Percentiles rank a stretch among this genome's conserved stretches.
These are phyloP conservation scores for Acanthurus tractus DNA, from an alignment of 2,797 vertebrate species.

Conservation along the genomic window DNA sequence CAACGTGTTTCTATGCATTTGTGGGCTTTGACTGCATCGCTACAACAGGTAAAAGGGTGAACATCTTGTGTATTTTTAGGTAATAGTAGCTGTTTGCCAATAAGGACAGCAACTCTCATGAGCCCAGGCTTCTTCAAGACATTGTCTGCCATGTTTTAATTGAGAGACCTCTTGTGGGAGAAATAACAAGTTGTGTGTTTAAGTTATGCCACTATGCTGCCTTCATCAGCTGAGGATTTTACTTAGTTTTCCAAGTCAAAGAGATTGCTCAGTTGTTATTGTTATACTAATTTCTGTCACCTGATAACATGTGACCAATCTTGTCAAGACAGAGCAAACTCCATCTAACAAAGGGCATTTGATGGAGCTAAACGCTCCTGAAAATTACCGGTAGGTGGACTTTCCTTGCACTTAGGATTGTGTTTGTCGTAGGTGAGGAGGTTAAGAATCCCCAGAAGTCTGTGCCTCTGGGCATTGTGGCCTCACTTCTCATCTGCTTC, in stretches of 20 bases:
- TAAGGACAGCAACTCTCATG: too few relatives aligned
- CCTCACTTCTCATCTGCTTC: conserved; percentile 91
- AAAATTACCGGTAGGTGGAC: background rate
- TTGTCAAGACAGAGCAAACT: background rate
- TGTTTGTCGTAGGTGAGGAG: conserved; percentile 87
- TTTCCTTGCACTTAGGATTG: background rate
- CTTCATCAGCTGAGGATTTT: too few relatives aligned
- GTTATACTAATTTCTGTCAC: background rate
- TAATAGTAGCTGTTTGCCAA: background rate
- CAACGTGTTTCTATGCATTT: conserved; percentile 93
- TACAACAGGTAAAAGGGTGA: conserved; percentile 81
- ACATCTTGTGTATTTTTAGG: background rate
- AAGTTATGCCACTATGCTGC: too few relatives aligned
- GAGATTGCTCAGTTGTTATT: too few relatives aligned
- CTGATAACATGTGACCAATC: conserved; percentile 9
- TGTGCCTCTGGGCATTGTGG: conserved; percentile 88
- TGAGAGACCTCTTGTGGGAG: too few relatives aligned
- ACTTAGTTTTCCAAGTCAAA: too few relatives aligned
- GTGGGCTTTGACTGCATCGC: conserved; percentile 94
- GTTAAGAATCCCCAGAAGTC: conserved; percentile 90
- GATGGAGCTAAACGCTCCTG: background rate
- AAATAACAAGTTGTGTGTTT: too few relatives aligned
- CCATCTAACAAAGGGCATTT: background rate
- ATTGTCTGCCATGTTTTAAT: too few relatives aligned
- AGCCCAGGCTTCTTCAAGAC: too few relatives aligned